Conservation (phyloP, 2,113 vertebrate genomes). For the Triplophysa tibetana region DNA sequence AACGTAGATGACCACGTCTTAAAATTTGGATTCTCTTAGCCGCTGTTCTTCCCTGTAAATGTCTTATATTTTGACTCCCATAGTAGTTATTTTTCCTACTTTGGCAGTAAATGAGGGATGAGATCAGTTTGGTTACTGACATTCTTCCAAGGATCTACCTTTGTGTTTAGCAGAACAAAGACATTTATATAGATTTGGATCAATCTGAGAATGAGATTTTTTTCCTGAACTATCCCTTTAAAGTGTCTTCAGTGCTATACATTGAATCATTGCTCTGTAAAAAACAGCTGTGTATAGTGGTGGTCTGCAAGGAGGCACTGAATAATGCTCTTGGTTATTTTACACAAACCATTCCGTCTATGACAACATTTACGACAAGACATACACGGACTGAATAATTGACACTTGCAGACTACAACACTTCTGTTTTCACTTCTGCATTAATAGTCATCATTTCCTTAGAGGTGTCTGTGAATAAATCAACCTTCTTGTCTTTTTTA, state of each 20-base stretch:
- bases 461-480: slow-evolving; percentile 27
- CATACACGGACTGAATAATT: not conserved
- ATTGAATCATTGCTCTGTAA: slow-evolving; percentile 43
- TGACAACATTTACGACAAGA: not conserved
- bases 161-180: too few relatives aligned
- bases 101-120: too few relatives aligned
- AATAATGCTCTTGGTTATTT: not conserved
- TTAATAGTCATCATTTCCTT: slow-evolving; percentile 46
- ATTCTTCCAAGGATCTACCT: too few relatives aligned
- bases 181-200: too few relatives aligned
- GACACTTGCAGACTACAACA: not conserved
- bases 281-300: slow-evolving; percentile 18
- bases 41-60: too few relatives aligned
- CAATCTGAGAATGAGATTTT: not conserved
- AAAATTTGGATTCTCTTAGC: not conserved
- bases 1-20: not conserved
- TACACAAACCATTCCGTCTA: not conserved
- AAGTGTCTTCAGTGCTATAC: not conserved
- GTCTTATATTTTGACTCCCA: too few relatives aligned
- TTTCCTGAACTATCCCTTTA: not conserved
- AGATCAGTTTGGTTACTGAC: too few relatives aligned
- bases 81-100: too few relatives aligned
- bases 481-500: slow-evolving; percentile 13
- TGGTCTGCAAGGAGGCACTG: too few relatives aligned
- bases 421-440: slow-evolving; percentile 57